Evolutionary conservation across 2,888 invertebrate species (phyloP).

Genomic region (Athripsodes cinereus): DNA sequence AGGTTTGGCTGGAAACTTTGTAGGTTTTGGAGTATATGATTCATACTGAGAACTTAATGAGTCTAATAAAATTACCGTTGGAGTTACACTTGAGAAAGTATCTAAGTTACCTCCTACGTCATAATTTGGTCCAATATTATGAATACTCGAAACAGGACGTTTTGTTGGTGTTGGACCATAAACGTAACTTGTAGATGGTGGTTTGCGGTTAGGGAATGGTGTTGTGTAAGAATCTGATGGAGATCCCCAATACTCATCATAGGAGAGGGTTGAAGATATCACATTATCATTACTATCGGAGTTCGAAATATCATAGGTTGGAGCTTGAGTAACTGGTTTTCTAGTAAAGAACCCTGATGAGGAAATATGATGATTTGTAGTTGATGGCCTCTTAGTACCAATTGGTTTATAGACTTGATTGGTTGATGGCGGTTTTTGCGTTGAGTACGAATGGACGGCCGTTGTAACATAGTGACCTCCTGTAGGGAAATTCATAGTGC

Average conservation of each 20-base stretch:
- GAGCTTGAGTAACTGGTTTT: conserved; percentile 19
- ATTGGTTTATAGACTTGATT: conserved; percentile 43
- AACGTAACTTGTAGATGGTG: conserved; percentile 44
- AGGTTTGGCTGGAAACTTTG: conserved; percentile 17
- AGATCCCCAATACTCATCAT: conserved; percentile 25
- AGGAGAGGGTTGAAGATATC: conserved; percentile 19
- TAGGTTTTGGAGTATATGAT: conserved; percentile 27
- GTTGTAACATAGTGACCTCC: conserved; percentile 30
- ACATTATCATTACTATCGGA: conserved; percentile 11
- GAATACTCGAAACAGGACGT: conserved; percentile 40
- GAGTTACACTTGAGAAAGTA: conserved; percentile 45
- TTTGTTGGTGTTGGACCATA: conserved; percentile 42
- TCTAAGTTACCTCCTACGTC: conserved; percentile 34
- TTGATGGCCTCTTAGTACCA: conserved; percentile 17
- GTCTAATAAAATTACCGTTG: conserved; percentile 42
- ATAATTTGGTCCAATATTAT: conserved; percentile 35
- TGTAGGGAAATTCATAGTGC: conserved; percentile 9
- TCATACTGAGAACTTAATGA: conserved; percentile 28
- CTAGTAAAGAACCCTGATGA: conserved; percentile 23
- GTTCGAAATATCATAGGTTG: conserved; percentile 5
- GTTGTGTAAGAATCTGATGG: conserved; percentile 23
- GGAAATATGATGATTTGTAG: conserved; percentile 25
- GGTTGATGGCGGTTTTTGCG: conserved; percentile 41
- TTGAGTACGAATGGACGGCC: conserved; percentile 28
- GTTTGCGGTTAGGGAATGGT: conserved; percentile 30